Conservation (phyloP, 2,888 invertebrate genomes). For the Troglohyphantes excavatus region DNA sequence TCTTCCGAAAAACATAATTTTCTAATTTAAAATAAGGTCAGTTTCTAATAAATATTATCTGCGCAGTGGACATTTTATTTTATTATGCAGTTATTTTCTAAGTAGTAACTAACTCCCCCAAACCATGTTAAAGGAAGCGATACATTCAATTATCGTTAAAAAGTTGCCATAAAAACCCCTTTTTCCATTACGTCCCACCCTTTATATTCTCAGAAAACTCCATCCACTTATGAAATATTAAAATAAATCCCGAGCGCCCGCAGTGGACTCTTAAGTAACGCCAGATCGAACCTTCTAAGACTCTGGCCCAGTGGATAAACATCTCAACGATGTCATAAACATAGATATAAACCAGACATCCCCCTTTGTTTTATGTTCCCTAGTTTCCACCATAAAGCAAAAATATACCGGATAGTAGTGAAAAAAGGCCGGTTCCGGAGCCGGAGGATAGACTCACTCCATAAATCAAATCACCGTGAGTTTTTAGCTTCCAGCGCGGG, state of each 20-base stretch:
- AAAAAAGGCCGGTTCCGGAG: slow-evolving; percentile 34
- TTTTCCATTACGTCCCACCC: background rate
- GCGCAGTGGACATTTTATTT: too few species aligned
- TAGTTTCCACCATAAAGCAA: slow-evolving; percentile 69
- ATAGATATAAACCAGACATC: slow-evolving; percentile 74
- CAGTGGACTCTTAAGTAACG: slow-evolving; percentile 25
- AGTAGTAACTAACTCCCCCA: too few species aligned
- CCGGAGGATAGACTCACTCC: slow-evolving; percentile 50
- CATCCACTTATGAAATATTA: slow-evolving; percentile 6
- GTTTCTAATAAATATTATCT: too few species aligned
- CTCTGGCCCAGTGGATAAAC: slow-evolving; percentile 53
- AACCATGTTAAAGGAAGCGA: background rate
- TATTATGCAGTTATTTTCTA: too few species aligned
- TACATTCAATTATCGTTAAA: background rate
- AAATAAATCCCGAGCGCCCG: background rate
- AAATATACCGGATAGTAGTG: slow-evolving; percentile 36
- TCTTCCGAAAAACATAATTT: too few species aligned
- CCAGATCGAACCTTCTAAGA: slow-evolving; percentile 8
- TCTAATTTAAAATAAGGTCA: too few species aligned
- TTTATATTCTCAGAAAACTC: background rate
- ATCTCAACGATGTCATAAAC: slow-evolving; percentile 74
- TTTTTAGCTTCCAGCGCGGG: slow-evolving; percentile 50
- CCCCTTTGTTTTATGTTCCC: slow-evolving; percentile 67
- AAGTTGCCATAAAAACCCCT: background rate
- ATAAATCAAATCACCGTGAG: slow-evolving; percentile 70